A percentile compares a stretch with the other conserved stretches of the same genome.
phyloP scores from a whole-genome alignment of 2,797 vertebrate genomes.

The Enteromius trimaculatus region DNA sequence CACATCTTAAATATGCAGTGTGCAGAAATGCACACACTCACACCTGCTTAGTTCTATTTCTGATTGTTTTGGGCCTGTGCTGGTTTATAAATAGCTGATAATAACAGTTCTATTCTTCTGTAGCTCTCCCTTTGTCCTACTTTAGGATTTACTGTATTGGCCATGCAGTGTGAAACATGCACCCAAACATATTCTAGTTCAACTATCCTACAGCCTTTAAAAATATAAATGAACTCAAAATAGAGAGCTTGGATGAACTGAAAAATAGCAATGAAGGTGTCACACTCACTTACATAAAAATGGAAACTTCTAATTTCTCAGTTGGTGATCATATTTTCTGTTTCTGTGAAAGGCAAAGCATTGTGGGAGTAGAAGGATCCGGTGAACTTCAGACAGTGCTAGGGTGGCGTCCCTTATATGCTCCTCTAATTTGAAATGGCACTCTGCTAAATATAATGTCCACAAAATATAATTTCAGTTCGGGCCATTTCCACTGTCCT shows the following conservation, averaged over 20 bases:
- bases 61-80: constrained; percentile 35
- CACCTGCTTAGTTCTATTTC: constrained; percentile 38
- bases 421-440: constrained; percentile 43
- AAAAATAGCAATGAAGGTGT: constrained; percentile 1
- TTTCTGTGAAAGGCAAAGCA: constrained; percentile 26
- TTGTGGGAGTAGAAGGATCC: constrained; percentile 41
- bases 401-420: constrained; percentile 31
- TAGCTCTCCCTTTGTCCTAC: constrained; percentile 6
- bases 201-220: background rate
- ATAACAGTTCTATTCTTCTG: constrained; percentile 20
- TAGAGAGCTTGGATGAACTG: background rate
- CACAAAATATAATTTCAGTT: constrained; percentile 43
- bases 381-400: background rate
- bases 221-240: background rate
- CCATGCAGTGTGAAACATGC: background rate
- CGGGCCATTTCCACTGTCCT: constrained; percentile 25
- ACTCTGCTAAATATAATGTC: constrained; percentile 44
- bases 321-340: background rate
- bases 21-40: background rate
- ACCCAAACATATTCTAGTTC: background rate
- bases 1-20: background rate
- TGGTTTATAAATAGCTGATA: constrained; percentile 29
- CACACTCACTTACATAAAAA: constrained; percentile 9
- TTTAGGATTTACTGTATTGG: background rate
- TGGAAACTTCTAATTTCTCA: background rate